Percentiles rank a stretch among this genome's conserved stretches.
Conservation (phyloP, 2,888 invertebrate species). For the Parasteatoda lunata region DNA sequence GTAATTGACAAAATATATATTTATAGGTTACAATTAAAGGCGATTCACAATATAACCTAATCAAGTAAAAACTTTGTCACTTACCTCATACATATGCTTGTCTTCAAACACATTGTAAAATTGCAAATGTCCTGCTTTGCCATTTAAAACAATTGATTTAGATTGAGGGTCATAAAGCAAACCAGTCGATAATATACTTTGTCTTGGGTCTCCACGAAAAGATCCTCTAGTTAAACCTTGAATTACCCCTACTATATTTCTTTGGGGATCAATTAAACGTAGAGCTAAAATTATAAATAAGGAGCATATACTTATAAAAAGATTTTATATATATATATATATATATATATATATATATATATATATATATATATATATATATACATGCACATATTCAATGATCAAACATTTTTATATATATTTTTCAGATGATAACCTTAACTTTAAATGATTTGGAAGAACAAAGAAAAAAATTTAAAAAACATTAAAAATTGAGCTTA, state of each 20-base stretch:
- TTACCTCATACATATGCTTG: conserved; percentile 82
- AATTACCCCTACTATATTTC: conserved; percentile 78
- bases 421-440: too few species aligned
- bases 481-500: neutral
- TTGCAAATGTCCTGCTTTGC: conserved; percentile 75
- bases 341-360: too few species aligned
- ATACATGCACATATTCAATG: too few species aligned
- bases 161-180: conserved; percentile 73
- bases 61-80: conserved; percentile 71
- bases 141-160: conserved; percentile 75
- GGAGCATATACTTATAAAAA: neutral
- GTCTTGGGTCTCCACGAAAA: conserved; percentile 73
- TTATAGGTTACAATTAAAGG: neutral
- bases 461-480: neutral
- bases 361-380: too few species aligned
- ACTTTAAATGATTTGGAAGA: neutral
- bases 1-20: too few species aligned
- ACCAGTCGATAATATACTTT: conserved; percentile 71
- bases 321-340: too few species aligned
- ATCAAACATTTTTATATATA: too few species aligned
- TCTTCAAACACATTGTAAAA: conserved; percentile 77
- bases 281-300: conserved; percentile 73
- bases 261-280: conserved; percentile 74
- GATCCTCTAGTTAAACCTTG: conserved; percentile 82
- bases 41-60: too few species aligned